Percentiles rank a stretch among this genome's conserved stretches.
Evolutionary conservation across 1,140 invertebrate species (phyloP).

Genomic region (Neotoxoptera formosana): DNA sequence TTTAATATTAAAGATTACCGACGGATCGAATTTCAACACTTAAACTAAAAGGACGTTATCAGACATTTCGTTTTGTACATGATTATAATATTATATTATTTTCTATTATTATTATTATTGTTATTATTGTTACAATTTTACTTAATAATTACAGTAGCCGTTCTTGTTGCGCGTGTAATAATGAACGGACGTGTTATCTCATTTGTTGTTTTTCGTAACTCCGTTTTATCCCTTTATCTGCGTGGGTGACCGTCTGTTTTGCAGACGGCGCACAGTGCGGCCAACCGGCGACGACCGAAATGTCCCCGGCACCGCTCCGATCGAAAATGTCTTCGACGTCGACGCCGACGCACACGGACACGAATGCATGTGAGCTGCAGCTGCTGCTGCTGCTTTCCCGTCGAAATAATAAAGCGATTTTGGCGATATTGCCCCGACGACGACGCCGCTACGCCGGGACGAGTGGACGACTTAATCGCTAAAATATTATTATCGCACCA

Average conservation of each 20-base stretch:
- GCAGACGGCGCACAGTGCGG: constrained; percentile 32
- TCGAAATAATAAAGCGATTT: background rate
- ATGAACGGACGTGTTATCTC: constrained; percentile 54
- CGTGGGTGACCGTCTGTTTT: constrained; percentile 55
- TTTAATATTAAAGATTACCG: background rate
- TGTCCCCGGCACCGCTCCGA: background rate
- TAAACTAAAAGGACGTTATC: constrained; percentile 20
- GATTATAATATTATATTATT: background rate
- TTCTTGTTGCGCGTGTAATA: constrained; percentile 34
- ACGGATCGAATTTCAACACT: constrained; percentile 30
- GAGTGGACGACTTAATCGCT: background rate
- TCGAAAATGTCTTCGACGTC: background rate
- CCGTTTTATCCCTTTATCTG: constrained; percentile 51
- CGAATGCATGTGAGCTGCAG: background rate
- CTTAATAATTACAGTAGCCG: background rate
- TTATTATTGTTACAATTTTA: background rate
- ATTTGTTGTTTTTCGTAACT: constrained; percentile 54
- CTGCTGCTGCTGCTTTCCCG: too few relatives aligned
- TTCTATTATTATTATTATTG: background rate
- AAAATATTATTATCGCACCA: too few relatives aligned
- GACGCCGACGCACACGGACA: background rate
- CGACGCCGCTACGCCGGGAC: too few relatives aligned
- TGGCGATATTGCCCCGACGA: background rate
- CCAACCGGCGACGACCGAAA: background rate
- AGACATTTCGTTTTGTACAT: constrained; percentile 30